Evolutionary conservation across 2,888 invertebrate species (phyloP).

Genomic region (Amphipyra berbera): DNA sequence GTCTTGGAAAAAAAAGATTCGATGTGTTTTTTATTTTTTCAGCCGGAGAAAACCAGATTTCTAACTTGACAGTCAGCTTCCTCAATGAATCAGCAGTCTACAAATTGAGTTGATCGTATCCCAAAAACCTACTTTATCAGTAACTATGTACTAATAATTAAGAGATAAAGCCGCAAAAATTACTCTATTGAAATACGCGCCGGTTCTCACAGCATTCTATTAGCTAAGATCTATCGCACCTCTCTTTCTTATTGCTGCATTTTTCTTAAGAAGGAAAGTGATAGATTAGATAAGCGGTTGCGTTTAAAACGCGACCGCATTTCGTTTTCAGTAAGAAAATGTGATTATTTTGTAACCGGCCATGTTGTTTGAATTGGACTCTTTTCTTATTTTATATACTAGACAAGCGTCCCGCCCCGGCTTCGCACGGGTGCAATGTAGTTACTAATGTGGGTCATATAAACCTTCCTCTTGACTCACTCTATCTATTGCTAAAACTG

Average conservation of each 20-base stretch:
- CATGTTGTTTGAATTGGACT: constrained; percentile 10
- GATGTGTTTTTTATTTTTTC: constrained; percentile 5
- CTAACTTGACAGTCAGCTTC: constrained; percentile 8
- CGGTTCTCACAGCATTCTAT: constrained; percentile 72
- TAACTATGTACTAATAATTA: constrained; percentile 52
- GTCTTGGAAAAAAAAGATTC: too few relatives aligned
- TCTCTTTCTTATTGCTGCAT: constrained; percentile 64
- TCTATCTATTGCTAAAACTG: too few relatives aligned
- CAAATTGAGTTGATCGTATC: constrained; percentile 47
- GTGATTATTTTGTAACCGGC: constrained; percentile 40
- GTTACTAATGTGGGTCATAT: too few relatives aligned
- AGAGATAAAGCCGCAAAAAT: constrained; percentile 65
- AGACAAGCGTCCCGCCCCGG: too few relatives aligned
- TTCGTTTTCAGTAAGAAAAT: constrained; percentile 65
- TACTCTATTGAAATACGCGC: constrained; percentile 66
- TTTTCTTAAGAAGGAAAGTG: constrained; percentile 63
- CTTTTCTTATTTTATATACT: constrained; percentile 1
- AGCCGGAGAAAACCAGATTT: not conserved
- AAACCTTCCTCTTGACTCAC: too few relatives aligned
- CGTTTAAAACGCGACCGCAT: constrained; percentile 58
- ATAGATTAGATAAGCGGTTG: constrained; percentile 44
- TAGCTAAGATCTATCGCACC: constrained; percentile 57
- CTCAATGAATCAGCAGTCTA: constrained; percentile 10
- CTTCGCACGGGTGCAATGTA: too few relatives aligned
- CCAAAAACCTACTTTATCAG: constrained; percentile 67